Conservation (phyloP, 1,140 invertebrate species). For the Pogonognathellus flavescens region DNA sequence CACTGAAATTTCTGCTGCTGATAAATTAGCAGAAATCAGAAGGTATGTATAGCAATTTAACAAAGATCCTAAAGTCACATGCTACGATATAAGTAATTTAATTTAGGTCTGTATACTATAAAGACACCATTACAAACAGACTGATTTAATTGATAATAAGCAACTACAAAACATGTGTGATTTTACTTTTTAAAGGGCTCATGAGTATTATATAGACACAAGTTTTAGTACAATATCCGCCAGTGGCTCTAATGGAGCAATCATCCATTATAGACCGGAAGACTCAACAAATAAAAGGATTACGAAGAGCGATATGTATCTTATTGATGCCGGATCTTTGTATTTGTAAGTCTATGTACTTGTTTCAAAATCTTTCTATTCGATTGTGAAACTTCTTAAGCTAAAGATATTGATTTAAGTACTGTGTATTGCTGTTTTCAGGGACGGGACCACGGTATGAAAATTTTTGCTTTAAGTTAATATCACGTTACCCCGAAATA, state of each 20-base stretch:
- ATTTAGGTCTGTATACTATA: no score
- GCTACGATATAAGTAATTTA: no score
- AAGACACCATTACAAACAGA: no score
- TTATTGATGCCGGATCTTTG: constrained; percentile 77
- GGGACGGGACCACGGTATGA: constrained; percentile 60
- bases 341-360: constrained; percentile 69
- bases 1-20: constrained; percentile 71
- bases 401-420: neutral
- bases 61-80: no score
- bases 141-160: constrained; percentile 71
- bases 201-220: constrained; percentile 72
- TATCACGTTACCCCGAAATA: no score
- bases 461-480: no score
- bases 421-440: neutral
- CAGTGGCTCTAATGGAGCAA: constrained; percentile 88
- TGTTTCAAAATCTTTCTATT: no score
- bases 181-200: constrained; percentile 18
- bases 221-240: constrained; percentile 91
- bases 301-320: constrained; percentile 72
- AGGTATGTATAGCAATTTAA: no score
- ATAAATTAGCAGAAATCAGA: constrained; percentile 53
- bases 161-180: neutral
- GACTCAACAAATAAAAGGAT: constrained; percentile 75
- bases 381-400: no score
- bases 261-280: constrained; percentile 92